Percentiles rank a stretch among this genome's conserved stretches.
These are phyloP conservation scores for Gymnosoma rotundatum DNA, from an alignment of 2,888 invertebrate genomes.

Conservation along the genomic window DNA sequence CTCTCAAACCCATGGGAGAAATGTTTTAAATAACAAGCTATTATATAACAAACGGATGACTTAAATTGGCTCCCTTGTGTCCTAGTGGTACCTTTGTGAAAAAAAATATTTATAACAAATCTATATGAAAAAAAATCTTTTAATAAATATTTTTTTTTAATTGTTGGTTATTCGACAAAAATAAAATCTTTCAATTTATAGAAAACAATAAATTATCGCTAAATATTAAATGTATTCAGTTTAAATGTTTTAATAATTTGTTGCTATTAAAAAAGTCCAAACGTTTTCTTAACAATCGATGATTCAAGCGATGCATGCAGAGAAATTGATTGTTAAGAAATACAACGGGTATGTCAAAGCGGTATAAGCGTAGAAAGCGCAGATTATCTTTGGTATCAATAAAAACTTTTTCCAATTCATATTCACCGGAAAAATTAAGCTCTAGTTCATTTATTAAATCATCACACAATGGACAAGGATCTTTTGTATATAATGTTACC, in stretches of 20 bases:
- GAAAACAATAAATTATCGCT: slow-evolving; percentile 48
- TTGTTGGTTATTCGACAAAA: neutral
- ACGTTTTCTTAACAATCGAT: slow-evolving; percentile 83
- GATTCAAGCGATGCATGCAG: slow-evolving; percentile 89
- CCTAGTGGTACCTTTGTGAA: too few relatives aligned
- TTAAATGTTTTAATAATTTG: neutral
- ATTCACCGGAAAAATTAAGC: slow-evolving; percentile 84
- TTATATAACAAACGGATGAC: too few relatives aligned
- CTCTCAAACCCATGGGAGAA: slow-evolving; percentile 80
- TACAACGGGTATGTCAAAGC: slow-evolving; percentile 93
- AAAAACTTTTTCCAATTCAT: slow-evolving; percentile 88
- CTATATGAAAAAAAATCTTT: too few relatives aligned
- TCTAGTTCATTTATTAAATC: slow-evolving; percentile 87
- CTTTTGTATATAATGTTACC: slow-evolving; percentile 91
- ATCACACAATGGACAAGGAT: slow-evolving; percentile 92
- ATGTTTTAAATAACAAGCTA: slow-evolving; percentile 73
- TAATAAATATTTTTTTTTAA: neutral
- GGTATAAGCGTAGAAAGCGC: slow-evolving; percentile 88
- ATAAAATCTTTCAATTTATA: slow-evolving; percentile 14
- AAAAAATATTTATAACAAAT: too few relatives aligned
- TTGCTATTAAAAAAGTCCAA: slow-evolving; percentile 59
- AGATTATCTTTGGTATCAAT: slow-evolving; percentile 89
- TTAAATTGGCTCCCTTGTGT: too few relatives aligned
- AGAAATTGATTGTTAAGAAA: slow-evolving; percentile 92
- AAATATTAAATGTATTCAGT: neutral